phyloP scores from a whole-genome alignment of 1,140 invertebrate species.

The Hyposmocoma kahamanoa region DNA sequence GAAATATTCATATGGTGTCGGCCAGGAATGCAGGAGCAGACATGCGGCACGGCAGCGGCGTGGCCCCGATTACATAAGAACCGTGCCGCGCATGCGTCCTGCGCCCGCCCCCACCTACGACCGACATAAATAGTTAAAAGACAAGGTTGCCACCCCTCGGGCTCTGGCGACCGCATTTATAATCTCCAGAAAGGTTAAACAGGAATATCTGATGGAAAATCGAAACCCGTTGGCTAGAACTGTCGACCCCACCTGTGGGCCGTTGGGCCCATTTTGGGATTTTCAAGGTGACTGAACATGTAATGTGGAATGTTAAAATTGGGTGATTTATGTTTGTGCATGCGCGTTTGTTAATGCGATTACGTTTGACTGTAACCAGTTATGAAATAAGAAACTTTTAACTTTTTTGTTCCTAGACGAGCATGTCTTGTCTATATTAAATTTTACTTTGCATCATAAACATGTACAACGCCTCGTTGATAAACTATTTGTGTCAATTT shows the following conservation, averaged over 20 bases:
- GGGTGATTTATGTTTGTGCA: not conserved
- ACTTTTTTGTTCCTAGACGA: too few species aligned
- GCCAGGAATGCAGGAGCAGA: conserved; percentile 20
- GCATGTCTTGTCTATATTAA: too few species aligned
- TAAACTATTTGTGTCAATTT: too few species aligned
- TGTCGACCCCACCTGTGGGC: conserved; percentile 10
- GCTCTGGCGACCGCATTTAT: conserved; percentile 62
- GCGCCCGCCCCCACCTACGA: conserved; percentile 45
- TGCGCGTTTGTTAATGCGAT: not conserved
- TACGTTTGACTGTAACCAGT: too few species aligned
- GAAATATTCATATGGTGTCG: conserved; percentile 39
- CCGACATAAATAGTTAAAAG: conserved; percentile 70
- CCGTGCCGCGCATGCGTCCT: conserved; percentile 49
- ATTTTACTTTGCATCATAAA: too few species aligned
- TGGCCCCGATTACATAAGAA: conserved; percentile 57
- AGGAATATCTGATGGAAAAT: conserved; percentile 61
- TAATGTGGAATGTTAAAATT: not conserved
- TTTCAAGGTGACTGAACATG: not conserved
- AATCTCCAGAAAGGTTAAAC: conserved; percentile 69
- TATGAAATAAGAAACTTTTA: too few species aligned
- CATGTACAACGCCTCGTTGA: too few species aligned
- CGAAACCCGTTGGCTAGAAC: conserved; percentile 45
- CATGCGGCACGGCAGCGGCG: conserved; percentile 18
- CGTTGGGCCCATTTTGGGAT: not conserved
- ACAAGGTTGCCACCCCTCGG: conserved; percentile 67